Percentiles rank a stretch among this genome's conserved stretches.
These are phyloP conservation scores for Hoplostethus atlanticus DNA, from an alignment of 2,797 vertebrate genomes.

Conservation along the genomic window DNA sequence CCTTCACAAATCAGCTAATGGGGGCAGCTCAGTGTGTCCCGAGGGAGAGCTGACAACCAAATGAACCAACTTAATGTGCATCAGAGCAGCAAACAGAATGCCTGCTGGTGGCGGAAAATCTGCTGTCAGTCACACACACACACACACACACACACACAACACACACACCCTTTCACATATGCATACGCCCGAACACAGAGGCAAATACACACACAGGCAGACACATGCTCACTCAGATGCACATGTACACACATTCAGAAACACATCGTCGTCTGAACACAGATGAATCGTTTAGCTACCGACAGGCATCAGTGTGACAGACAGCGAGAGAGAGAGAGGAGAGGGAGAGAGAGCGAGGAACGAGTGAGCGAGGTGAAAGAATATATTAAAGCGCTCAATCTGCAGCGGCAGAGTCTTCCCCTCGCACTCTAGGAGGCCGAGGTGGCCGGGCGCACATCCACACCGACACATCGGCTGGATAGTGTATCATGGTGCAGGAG, in stretches of 20 bases:
- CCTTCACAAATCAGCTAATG: conserved; percentile 65
- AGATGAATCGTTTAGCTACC: conserved; percentile 80
- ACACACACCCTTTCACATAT: background rate
- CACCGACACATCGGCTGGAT: conserved; percentile 46
- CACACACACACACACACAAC: conserved; percentile 15
- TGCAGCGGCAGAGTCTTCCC: conserved; percentile 21
- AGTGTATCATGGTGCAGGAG: conserved; percentile 31
- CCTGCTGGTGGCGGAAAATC: conserved; percentile 73
- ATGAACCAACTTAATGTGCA: conserved; percentile 69
- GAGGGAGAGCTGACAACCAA: conserved; percentile 57
- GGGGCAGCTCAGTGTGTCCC: conserved; percentile 55
- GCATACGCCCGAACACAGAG: conserved; percentile 19
- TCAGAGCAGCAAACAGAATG: conserved; percentile 62
- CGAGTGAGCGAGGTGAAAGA: conserved; percentile 29
- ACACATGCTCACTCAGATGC: background rate
- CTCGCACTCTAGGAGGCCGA: conserved; percentile 52
- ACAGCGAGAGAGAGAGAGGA: conserved; percentile 23
- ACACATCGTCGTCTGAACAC: conserved; percentile 53
- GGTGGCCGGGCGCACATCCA: conserved; percentile 56
- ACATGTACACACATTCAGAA: background rate
- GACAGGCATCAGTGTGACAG: conserved; percentile 51
- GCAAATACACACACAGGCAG: conserved; percentile 11
- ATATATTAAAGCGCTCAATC: conserved; percentile 48
- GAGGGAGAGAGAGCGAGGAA: background rate
- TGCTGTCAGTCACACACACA: conserved; percentile 60